These are phyloP conservation scores for Cosmorhoe ocellata DNA, from an alignment of 2,888 invertebrate species.

Conservation along the genomic window DNA sequence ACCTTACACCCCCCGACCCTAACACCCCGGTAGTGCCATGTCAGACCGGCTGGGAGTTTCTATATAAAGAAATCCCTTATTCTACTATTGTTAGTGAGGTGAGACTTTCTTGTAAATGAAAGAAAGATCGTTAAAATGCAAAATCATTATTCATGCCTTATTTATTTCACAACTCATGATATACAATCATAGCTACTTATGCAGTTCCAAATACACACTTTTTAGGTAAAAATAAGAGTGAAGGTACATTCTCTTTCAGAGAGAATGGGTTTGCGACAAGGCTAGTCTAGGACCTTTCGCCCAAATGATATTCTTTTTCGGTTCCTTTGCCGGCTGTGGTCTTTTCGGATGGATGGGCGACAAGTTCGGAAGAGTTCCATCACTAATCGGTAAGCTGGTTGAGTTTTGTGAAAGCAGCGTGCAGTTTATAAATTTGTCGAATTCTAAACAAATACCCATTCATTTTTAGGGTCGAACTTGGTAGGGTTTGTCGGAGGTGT, in stretches of 20 bases:
- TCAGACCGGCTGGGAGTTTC: slow-evolving; percentile 55
- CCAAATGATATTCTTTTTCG: slow-evolving; percentile 51
- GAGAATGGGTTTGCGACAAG: slow-evolving; percentile 58
- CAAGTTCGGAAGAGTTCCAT: slow-evolving; percentile 52
- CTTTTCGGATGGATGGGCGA: slow-evolving; percentile 57
- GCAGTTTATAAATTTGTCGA: too few relatives aligned
- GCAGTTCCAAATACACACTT: too few relatives aligned
- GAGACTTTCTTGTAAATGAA: not conserved
- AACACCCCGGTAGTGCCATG: slow-evolving; percentile 43
- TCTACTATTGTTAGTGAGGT: slow-evolving; percentile 57
- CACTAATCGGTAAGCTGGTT: slow-evolving; percentile 49
- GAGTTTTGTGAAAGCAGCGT: not conserved
- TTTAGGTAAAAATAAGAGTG: slow-evolving; percentile 35
- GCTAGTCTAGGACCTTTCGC: slow-evolving; percentile 49
- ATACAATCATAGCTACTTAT: too few relatives aligned
- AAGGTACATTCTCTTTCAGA: slow-evolving; percentile 39
- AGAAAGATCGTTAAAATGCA: too few relatives aligned
- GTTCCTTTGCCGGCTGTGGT: slow-evolving; percentile 50
- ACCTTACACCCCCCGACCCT: slow-evolving; percentile 43
- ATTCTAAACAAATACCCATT: too few relatives aligned
- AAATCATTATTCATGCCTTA: too few relatives aligned
- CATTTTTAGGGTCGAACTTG: slow-evolving; percentile 83
- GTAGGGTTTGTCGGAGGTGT: slow-evolving; percentile 85
- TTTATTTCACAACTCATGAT: too few relatives aligned
- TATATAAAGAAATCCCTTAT: slow-evolving; percentile 55